These are phyloP conservation scores for Sycobia sp. DNA, from an alignment of 1,140 invertebrate genomes.

Conservation along the genomic window DNA sequence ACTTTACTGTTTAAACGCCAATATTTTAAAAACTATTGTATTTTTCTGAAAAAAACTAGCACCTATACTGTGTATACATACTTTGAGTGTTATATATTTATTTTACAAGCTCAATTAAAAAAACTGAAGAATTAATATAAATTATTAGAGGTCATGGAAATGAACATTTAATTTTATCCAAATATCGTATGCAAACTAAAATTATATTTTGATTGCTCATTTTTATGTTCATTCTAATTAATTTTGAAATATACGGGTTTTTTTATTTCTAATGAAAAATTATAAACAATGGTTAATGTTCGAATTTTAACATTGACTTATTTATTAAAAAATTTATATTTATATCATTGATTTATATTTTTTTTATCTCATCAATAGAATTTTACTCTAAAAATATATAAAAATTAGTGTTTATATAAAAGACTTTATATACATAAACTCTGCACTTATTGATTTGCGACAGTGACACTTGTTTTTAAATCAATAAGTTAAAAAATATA, in stretches of 20 bases:
- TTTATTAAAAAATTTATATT: no score
- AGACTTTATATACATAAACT: no score
- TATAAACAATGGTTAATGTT: no score
- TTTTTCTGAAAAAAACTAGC: slow-evolving; percentile 6
- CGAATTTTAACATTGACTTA: no score
- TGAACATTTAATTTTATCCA: neutral
- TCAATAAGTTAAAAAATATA: no score
- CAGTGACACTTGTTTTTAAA: no score
- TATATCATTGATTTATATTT: no score
- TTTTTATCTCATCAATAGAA: no score
- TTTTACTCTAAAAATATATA: no score
- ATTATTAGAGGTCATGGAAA: no score
- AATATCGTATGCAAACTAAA: neutral
- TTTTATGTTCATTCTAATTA: neutral
- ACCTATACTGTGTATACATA: slow-evolving; percentile 2
- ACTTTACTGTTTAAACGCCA: slow-evolving; percentile 7
- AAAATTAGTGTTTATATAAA: no score
- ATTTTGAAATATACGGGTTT: neutral
- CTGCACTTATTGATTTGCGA: no score
- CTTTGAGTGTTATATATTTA: neutral
- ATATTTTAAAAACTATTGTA: slow-evolving; percentile 9
- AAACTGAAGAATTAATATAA: neutral
- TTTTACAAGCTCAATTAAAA: neutral
- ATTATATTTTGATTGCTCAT: slow-evolving; percentile 1
- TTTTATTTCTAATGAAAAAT: neutral